phyloP scores from a whole-genome alignment of 2,113 vertebrate genomes.

The Zapus hudsonius region DNA sequence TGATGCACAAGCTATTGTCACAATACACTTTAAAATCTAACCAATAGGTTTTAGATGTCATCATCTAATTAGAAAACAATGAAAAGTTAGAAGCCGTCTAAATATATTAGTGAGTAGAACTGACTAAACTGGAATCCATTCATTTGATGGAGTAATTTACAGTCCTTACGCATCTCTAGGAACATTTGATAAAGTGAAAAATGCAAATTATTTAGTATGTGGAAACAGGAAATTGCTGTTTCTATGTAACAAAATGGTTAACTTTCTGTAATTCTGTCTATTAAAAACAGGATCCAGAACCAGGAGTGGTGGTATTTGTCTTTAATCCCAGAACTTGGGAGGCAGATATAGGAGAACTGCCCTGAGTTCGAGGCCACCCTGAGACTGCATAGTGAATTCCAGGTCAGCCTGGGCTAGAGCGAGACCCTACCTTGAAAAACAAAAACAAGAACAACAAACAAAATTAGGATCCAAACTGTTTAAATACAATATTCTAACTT shows the following conservation, averaged over 20 bases:
- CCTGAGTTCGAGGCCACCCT: too few species aligned
- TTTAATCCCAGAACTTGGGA: too few species aligned
- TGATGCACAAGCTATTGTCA: background rate
- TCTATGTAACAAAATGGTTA: background rate
- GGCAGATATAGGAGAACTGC: too few species aligned
- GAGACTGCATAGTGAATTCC: too few species aligned
- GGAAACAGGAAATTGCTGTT: background rate
- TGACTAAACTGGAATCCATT: background rate
- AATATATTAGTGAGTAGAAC: background rate
- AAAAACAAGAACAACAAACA: too few species aligned
- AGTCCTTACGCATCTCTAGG: slow-evolving; percentile 28
- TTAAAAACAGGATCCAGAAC: background rate
- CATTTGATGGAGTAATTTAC: background rate
- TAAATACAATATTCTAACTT: background rate
- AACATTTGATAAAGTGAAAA: background rate
- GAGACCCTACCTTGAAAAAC: too few species aligned
- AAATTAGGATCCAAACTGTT: background rate
- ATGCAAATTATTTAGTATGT: background rate
- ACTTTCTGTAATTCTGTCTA: background rate
- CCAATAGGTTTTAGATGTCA: background rate
- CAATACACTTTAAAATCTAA: background rate
- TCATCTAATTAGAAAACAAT: slow-evolving; percentile 1
- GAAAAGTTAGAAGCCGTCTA: background rate
- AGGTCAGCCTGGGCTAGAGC: too few species aligned
- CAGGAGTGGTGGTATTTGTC: too few species aligned